A percentile compares a stretch with the other conserved stretches of the same genome.
phyloP scores from a whole-genome alignment of 2,888 invertebrate genomes.

The Diachrysia chrysitis region DNA sequence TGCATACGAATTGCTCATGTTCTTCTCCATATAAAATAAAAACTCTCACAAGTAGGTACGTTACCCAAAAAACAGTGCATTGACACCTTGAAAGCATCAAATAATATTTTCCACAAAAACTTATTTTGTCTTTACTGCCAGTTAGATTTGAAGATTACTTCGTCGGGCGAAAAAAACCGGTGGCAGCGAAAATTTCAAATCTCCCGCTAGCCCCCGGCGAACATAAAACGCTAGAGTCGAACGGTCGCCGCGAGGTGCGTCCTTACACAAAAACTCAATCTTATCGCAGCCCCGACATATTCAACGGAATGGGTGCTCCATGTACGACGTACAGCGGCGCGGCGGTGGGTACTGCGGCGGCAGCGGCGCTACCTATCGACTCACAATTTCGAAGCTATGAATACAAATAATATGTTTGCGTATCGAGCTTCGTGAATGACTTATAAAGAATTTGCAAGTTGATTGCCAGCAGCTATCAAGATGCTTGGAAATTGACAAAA shows the following conservation, averaged over 20 bases:
- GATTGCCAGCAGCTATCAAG: conserved; percentile 52
- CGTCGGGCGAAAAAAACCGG: conserved; percentile 71
- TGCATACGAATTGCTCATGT: conserved; percentile 16
- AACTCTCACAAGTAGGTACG: conserved; percentile 9
- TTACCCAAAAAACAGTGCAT: conserved; percentile 45
- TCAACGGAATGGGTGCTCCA: conserved; percentile 23
- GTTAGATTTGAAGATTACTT: conserved; percentile 81
- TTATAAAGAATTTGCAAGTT: conserved; percentile 51
- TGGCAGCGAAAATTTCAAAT: conserved; percentile 77
- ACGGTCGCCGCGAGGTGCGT: conserved; percentile 74
- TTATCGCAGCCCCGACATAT: conserved; percentile 59
- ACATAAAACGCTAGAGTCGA: conserved; percentile 65
- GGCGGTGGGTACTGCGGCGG: conserved; percentile 2
- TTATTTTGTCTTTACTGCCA: conserved; percentile 79
- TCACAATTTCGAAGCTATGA: conserved; percentile 44
- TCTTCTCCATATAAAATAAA: conserved; percentile 8
- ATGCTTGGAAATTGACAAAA: conserved; percentile 45
- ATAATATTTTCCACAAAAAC: conserved; percentile 59
- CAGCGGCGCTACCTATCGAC: conserved; percentile 23
- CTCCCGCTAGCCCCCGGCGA: conserved; percentile 64
- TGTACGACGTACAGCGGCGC: conserved; percentile 8
- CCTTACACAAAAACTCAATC: conserved; percentile 73
- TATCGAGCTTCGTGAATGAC: conserved; percentile 48
- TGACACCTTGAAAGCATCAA: conserved; percentile 60
- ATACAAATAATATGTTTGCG: conserved; percentile 54